A percentile compares a stretch with the other conserved stretches of the same genome.
Evolutionary conservation across 2,113 vertebrate genomes (phyloP).

Genomic region (Crotalus horridus): DNA sequence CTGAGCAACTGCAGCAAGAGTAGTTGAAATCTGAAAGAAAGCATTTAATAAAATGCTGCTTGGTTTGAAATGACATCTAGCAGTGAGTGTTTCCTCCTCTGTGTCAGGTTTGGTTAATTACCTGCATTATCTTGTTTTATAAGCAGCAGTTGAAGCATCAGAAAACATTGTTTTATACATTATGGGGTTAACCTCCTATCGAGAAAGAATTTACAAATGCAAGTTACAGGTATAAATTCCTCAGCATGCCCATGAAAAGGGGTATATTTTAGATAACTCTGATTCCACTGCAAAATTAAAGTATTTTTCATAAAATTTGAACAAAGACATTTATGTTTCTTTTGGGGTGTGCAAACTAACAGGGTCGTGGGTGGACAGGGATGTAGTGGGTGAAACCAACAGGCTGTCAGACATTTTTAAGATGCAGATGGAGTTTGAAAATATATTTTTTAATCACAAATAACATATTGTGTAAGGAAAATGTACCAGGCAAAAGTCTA

Average conservation of each 20-base stretch:
- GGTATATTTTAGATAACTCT: not conserved
- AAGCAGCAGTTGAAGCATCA: constrained; percentile 20
- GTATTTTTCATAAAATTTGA: not conserved
- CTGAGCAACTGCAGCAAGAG: constrained; percentile 34
- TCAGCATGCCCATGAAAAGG: not conserved
- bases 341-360: not conserved
- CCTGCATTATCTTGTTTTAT: constrained; percentile 28
- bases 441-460: constrained; percentile 17
- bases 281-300: constrained; percentile 1
- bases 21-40: constrained; percentile 39
- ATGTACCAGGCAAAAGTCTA: constrained; percentile 40
- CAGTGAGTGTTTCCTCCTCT: constrained; percentile 27
- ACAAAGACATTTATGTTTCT: not conserved
- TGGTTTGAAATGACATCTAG: constrained; percentile 25
- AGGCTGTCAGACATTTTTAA: not conserved
- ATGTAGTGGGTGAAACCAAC: not conserved
- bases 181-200: constrained; percentile 1
- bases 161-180: constrained; percentile 45
- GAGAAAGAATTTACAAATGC: not conserved
- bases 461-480: constrained; percentile 37
- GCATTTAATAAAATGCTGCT: constrained; percentile 29
- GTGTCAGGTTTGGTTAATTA: constrained; percentile 27
- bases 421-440: not conserved
- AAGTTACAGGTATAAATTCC: accelerated
- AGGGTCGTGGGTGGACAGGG: too few species aligned